A percentile compares a stretch with the other conserved stretches of the same genome.
These are phyloP conservation scores for Tridacna crocea DNA, from an alignment of 2,888 invertebrate genomes.

Conservation along the genomic window DNA sequence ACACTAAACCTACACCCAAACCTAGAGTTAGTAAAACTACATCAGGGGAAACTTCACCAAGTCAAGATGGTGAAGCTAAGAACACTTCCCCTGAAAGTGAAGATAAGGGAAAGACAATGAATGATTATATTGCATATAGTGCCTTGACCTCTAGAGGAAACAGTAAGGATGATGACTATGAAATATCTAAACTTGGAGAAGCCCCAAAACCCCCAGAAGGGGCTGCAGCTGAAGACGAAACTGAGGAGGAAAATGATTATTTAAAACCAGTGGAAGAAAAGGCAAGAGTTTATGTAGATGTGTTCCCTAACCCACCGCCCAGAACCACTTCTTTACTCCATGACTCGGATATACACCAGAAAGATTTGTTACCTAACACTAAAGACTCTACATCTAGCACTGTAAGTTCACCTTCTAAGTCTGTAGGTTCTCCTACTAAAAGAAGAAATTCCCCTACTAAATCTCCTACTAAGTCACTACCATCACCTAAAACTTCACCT, in stretches of 20 bases:
- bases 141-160: constrained; percentile 3
- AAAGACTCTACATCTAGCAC: constrained; percentile 22
- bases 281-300: constrained; percentile 50
- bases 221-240: constrained; percentile 28
- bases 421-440: not conserved
- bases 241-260: constrained; percentile 44
- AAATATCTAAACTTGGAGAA: constrained; percentile 56
- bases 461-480: constrained; percentile 13
- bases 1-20: constrained; percentile 25
- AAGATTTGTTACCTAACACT: constrained; percentile 9
- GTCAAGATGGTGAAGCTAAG: constrained; percentile 12
- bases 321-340: constrained; percentile 45
- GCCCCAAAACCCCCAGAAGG: constrained; percentile 53
- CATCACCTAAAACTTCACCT: constrained; percentile 21
- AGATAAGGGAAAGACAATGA: not conserved
- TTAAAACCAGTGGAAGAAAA: constrained; percentile 39
- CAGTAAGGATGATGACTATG: constrained; percentile 52
- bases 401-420: constrained; percentile 16
- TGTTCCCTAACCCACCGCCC: constrained; percentile 53
- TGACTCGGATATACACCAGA: constrained; percentile 16
- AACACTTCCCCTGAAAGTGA: not conserved
- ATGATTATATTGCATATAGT: constrained; percentile 25
- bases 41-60: constrained; percentile 5
- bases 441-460: constrained; percentile 1
- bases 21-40: constrained; percentile 22